Conservation (phyloP, 2,888 invertebrate species). For the Podabrus alpinus region DNA sequence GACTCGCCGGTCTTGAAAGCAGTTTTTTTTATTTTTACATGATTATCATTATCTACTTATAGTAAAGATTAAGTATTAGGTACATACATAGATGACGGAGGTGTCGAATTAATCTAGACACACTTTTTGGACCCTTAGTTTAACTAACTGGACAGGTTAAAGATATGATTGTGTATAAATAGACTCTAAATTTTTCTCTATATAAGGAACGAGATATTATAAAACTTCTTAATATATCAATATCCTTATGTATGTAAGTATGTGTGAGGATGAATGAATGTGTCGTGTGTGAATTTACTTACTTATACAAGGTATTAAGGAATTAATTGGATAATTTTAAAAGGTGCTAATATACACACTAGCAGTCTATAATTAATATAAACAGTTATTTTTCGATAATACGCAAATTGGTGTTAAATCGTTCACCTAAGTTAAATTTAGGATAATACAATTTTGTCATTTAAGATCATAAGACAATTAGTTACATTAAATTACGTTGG, state of each 20-base stretch:
- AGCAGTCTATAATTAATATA: conserved; percentile 16
- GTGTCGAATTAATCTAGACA: conserved; percentile 13
- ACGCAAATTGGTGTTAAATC: conserved; percentile 20
- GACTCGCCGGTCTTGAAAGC: background rate
- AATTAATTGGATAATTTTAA: background rate
- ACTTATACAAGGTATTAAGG: background rate
- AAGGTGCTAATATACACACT: conserved; percentile 2
- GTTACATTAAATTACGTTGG: background rate
- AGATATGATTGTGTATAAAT: conserved; percentile 9
- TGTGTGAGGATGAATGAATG: background rate
- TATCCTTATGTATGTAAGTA: background rate
- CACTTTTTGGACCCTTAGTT: conserved; percentile 36
- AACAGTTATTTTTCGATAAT: conserved; percentile 3
- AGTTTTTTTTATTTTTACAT: background rate
- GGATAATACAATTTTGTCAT: background rate
- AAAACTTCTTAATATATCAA: background rate
- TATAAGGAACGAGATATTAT: background rate
- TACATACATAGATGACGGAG: conserved; percentile 1
- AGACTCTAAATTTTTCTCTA: background rate
- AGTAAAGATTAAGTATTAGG: conserved; percentile 1
- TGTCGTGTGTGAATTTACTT: background rate
- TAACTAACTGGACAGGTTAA: conserved; percentile 34
- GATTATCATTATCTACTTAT: background rate
- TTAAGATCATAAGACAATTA: background rate
- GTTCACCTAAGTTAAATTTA: conserved; percentile 4